Percentiles rank a stretch among this genome's conserved stretches.
phyloP scores from a whole-genome alignment of 2,888 invertebrate genomes.

The Cerastis rubricosa region DNA sequence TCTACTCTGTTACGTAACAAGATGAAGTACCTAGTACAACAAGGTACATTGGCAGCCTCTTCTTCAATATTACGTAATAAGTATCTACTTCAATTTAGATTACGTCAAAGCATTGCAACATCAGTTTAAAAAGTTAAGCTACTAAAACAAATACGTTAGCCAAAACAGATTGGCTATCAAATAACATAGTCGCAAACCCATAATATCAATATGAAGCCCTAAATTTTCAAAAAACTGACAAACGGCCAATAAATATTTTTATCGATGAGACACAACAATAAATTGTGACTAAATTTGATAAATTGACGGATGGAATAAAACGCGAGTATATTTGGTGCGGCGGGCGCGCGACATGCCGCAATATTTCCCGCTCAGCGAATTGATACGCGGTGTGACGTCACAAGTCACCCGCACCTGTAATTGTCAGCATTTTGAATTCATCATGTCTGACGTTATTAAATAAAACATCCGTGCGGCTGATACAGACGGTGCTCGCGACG shows the following conservation, averaged over 20 bases:
- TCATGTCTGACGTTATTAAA: conserved; percentile 76
- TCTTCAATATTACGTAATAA: conserved; percentile 32
- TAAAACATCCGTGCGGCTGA: conserved; percentile 67
- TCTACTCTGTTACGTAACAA: conserved; percentile 42
- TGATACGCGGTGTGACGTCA: conserved; percentile 61
- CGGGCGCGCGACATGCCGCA: conserved; percentile 52
- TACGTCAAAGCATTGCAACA: conserved; percentile 21
- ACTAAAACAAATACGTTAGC: conserved; percentile 42
- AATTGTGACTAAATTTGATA: conserved; percentile 72
- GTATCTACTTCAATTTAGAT: conserved; percentile 43
- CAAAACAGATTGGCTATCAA: conserved; percentile 58
- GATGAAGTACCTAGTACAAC: conserved; percentile 30
- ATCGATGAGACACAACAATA: conserved; percentile 71
- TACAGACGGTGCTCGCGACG: conserved; percentile 32
- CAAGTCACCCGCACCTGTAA: conserved; percentile 74
- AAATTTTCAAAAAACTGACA: conserved; percentile 67
- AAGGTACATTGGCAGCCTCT: conserved; percentile 16
- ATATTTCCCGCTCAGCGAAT: conserved; percentile 63
- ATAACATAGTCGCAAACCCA: conserved; percentile 50
- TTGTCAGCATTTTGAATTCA: conserved; percentile 72
- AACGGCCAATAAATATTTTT: conserved; percentile 72
- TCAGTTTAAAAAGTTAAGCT: conserved; percentile 29
- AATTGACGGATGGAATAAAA: conserved; percentile 71
- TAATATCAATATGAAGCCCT: conserved; percentile 64
- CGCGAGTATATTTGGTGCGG: conserved; percentile 50